Conservation (phyloP, 2,888 invertebrate genomes). For the Tenthredo livida region DNA sequence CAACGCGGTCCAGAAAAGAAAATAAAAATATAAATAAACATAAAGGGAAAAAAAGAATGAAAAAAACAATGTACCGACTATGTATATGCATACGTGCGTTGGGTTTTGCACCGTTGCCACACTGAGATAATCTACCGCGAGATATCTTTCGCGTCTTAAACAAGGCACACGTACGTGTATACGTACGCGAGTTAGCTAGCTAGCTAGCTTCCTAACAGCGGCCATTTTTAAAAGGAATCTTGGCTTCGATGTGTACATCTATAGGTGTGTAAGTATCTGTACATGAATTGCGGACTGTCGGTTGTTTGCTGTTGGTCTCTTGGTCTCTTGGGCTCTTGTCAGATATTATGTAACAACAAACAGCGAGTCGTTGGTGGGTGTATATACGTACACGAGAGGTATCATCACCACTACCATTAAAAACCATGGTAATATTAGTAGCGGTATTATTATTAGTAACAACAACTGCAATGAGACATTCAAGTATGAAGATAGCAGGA, state of each 20-base stretch:
- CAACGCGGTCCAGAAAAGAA: no score
- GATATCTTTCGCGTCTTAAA: not conserved
- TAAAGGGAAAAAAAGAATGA: not conserved
- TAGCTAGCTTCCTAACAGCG: not conserved
- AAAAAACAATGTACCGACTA: not conserved
- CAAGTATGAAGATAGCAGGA: not conserved
- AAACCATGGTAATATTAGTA: not conserved
- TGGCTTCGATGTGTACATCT: conserved; percentile 1
- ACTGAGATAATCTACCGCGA: not conserved
- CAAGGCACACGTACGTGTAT: not conserved
- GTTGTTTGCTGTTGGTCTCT: not conserved
- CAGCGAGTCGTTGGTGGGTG: not conserved
- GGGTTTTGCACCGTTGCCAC: not conserved
- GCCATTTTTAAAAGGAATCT: conserved; percentile 47
- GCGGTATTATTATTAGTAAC: not conserved
- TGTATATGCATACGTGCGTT: not conserved
- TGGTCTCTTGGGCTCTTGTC: not conserved
- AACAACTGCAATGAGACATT: not conserved
- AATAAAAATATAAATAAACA: not conserved
- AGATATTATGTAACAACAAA: conserved; percentile 33
- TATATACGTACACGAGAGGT: not conserved
- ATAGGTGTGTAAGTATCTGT: not conserved
- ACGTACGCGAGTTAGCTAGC: not conserved
- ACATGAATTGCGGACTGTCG: not conserved
- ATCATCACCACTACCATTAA: not conserved